Base-by-base conservation (phyloP, 2,888 invertebrate species). In the Erebia ligea region DNA sequence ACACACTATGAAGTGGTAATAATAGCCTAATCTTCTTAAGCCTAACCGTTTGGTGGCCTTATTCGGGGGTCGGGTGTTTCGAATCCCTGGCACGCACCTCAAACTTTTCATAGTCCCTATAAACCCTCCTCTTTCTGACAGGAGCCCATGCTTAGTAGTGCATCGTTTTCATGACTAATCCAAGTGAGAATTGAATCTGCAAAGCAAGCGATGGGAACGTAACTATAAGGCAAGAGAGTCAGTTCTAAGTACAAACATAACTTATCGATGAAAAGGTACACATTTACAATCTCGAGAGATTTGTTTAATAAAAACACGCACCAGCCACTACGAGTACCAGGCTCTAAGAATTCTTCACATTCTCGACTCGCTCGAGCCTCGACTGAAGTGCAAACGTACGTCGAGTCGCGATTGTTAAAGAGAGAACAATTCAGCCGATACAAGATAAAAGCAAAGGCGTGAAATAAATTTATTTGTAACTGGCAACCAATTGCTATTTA, bases 381-480 rank as follows among this genome's bases (percentile, higher is more conserved):
- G 78, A 77, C 80, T 83, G 81, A 81, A 80, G 82, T 84, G 83
- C 86, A 84, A 81, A 83, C 86, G 87, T 84, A 86, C 82, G 82
- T 81, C 82, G 80, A 84, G 80, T 80, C 77, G 83, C 86, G 82
- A 86, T 87, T 87, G 87, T 88, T 88, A 83, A 82, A 83, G 81
- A 85, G 88, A 87, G 85, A 88, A 91, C 87, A 90, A 89, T 89
- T 81, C 86, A 78, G 78, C 75, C 80, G 87, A 91, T 91, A 87
- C 87, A 90, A 89, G 90, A 91, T 90, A 89, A 88, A 83, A 80
- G 84, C 79, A 83, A 84, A 79, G 80, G 86, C 84, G 87, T 81
- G 82, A 88, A 90, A 88, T 88, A 88, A 86, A 88, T 89, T 87
- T 86, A 85, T 85, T 86, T 86, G 85, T 86, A 82, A 81, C 80